Conservation (phyloP, 1,140 invertebrate genomes). For the Diabrotica virgifera region DNA sequence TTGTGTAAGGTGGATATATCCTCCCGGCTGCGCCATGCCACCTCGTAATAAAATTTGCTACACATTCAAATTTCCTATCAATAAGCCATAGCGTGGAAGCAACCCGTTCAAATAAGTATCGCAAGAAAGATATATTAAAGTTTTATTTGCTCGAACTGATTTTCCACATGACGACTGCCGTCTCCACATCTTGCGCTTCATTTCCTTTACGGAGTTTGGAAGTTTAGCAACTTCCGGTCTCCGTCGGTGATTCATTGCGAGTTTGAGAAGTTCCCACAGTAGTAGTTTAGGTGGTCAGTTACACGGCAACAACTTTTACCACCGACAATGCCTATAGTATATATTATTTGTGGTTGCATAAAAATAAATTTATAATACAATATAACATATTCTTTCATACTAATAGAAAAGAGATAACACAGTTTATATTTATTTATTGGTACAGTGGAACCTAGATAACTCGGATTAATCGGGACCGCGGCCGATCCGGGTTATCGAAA, state of each 20-base stretch:
- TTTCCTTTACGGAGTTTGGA: background rate
- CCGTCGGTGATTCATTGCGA: background rate
- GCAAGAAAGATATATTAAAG: constrained; percentile 1
- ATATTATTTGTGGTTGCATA: too few species aligned
- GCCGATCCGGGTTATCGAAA: too few species aligned
- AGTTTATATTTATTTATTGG: too few species aligned
- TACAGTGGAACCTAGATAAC: too few species aligned
- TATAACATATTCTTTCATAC: too few species aligned
- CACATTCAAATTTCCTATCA: background rate
- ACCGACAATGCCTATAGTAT: too few species aligned
- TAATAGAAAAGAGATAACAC: too few species aligned
- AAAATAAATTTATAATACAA: too few species aligned
- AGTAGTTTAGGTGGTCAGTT: background rate
- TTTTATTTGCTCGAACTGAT: constrained; percentile 1
- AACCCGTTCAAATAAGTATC: constrained; percentile 2
- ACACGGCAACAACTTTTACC: background rate
- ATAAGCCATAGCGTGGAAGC: background rate
- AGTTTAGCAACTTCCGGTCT: background rate
- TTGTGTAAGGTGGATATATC: background rate
- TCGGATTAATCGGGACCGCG: too few species aligned
- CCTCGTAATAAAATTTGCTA: background rate
- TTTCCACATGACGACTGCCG: background rate
- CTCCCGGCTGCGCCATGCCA: background rate
- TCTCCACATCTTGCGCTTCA: constrained; percentile 1
- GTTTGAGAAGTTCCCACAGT: background rate